These are phyloP conservation scores for Ctenosaura bakeri DNA, from an alignment of 2,797 vertebrate genomes.

Conservation along the genomic window DNA sequence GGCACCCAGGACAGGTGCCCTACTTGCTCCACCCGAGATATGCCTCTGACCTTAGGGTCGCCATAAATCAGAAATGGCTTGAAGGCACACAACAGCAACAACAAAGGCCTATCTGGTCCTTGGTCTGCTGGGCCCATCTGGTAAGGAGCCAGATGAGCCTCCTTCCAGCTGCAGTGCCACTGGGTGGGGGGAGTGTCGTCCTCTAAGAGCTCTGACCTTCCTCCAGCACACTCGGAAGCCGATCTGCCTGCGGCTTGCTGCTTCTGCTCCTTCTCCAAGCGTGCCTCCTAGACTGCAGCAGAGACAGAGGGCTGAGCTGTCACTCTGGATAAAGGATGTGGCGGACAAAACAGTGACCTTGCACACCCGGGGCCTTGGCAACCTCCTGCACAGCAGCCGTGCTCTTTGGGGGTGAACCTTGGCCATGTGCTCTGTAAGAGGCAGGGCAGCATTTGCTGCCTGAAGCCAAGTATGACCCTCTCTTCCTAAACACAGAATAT, in stretches of 20 bases:
- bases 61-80: no score
- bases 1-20: no score
- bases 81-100: no score
- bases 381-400: background rate
- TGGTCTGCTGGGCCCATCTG: background rate
- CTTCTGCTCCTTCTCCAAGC: no score
- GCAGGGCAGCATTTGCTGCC: background rate
- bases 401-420: background rate
- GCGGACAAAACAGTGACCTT: accelerated
- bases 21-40: no score
- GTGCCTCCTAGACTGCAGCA: no score
- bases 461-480: background rate
- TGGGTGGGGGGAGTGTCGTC: background rate
- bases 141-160: background rate
- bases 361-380: accelerated
- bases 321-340: background rate
- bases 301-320: background rate
- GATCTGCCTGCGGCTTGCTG: background rate
- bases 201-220: background rate
- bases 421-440: background rate
- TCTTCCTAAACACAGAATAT: background rate
- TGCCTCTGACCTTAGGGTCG: no score
- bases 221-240: background rate
- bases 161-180: background rate
- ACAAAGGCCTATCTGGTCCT: background rate